phyloP scores from a whole-genome alignment of 2,113 vertebrate species.

The Stictonetta naevosa region DNA sequence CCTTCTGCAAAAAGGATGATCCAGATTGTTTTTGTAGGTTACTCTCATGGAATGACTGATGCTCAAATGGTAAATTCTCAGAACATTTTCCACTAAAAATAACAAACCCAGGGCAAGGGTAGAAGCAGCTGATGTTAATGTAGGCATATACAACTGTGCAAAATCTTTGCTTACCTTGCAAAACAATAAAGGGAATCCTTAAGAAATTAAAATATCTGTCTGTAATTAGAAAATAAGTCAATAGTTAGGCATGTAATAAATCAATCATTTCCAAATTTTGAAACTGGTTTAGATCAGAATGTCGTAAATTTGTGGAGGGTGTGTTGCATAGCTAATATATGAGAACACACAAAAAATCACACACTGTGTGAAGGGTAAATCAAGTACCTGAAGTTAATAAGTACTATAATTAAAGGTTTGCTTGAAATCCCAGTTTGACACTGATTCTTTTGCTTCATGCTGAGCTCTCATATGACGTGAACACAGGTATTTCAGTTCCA shows the following conservation, averaged over 20 bases:
- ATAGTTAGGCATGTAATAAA: background rate
- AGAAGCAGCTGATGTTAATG: background rate
- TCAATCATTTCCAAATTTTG: background rate
- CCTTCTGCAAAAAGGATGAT: background rate
- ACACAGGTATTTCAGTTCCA: background rate
- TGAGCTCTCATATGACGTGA: background rate
- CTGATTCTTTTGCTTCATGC: background rate
- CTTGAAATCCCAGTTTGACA: background rate
- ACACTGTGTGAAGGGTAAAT: background rate
- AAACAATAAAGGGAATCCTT: background rate
- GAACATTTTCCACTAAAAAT: background rate
- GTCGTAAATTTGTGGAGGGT: background rate
- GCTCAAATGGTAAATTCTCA: background rate
- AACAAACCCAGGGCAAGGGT: background rate
- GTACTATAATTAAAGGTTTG: background rate
- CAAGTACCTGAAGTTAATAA: background rate
- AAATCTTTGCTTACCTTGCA: background rate
- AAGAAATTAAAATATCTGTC: background rate
- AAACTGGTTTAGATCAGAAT: background rate
- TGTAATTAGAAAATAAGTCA: background rate
- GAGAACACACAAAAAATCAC: background rate
- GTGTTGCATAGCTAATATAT: background rate
- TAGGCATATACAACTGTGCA: background rate
- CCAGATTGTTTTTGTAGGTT: background rate
- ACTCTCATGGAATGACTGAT: background rate